Conservation (phyloP, 1,140 invertebrate genomes). For the Stegodyphus dumicola region DNA sequence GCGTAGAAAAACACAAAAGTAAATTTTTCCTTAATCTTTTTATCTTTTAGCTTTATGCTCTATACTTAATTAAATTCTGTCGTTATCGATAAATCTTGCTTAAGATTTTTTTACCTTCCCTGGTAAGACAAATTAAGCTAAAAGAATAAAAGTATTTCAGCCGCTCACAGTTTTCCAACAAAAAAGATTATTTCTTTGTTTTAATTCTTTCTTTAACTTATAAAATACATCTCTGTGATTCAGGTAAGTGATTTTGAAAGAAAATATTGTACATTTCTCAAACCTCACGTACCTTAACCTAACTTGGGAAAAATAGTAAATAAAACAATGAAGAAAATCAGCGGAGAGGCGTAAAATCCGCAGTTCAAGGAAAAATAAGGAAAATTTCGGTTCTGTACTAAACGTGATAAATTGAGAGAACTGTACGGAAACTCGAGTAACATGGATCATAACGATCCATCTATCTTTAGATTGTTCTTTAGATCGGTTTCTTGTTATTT, state of each 20-base stretch:
- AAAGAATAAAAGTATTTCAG: too few species aligned
- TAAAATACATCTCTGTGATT: neutral
- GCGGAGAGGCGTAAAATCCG: too few species aligned
- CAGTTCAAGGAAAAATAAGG: too few species aligned
- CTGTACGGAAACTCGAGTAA: conserved; percentile 15
- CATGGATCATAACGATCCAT: conserved; percentile 51
- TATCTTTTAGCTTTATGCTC: too few species aligned
- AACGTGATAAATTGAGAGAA: conserved; percentile 43
- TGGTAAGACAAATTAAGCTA: too few species aligned
- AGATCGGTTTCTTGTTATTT: conserved; percentile 33
- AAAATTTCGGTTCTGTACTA: neutral
- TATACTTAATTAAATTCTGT: too few species aligned
- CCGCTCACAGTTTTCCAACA: too few species aligned
- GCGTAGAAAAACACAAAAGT: too few species aligned
- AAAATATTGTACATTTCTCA: neutral
- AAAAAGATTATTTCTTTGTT: neutral
- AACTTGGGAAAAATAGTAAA: neutral
- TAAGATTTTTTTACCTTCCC: too few species aligned
- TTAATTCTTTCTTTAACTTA: neutral
- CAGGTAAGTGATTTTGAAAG: neutral
- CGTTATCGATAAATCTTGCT: too few species aligned
- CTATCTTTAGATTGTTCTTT: conserved; percentile 27
- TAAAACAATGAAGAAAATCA: neutral
- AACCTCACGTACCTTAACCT: neutral
- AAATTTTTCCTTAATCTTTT: too few species aligned